These are phyloP conservation scores for Glaucidium brasilianum DNA, from an alignment of 2,113 vertebrate species.

Conservation along the genomic window DNA sequence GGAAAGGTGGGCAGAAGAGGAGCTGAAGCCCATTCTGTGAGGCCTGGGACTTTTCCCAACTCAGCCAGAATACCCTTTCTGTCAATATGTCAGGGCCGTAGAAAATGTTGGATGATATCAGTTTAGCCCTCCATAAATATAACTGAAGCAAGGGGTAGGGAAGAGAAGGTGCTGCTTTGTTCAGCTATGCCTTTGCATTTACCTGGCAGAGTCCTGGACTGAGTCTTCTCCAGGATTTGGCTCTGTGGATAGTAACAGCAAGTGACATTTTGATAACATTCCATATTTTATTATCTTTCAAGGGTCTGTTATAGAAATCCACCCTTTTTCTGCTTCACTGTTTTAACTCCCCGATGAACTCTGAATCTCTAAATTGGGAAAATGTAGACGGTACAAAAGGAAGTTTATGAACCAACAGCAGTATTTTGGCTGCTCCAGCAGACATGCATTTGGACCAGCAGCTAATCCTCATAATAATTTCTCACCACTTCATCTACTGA, in stretches of 20 bases:
- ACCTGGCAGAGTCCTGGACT: neutral
- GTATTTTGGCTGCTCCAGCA: neutral
- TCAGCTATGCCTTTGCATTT: neutral
- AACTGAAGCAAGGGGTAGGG: neutral
- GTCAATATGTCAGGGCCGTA: neutral
- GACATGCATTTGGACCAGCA: neutral
- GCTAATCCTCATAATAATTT: slow-evolving; percentile 37
- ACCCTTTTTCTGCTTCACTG: neutral
- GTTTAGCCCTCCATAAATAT: neutral
- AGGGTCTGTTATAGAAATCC: neutral
- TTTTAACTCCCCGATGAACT: neutral
- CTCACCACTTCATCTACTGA: slow-evolving; percentile 1
- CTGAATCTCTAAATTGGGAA: neutral
- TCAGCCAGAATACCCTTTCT: neutral
- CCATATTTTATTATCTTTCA: neutral
- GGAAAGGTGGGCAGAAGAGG: neutral
- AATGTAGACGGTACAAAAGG: neutral
- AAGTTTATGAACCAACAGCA: neutral
- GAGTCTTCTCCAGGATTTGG: neutral
- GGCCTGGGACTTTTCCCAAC: neutral
- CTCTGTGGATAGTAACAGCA: neutral
- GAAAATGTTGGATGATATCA: neutral
- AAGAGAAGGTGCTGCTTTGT: neutral
- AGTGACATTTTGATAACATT: neutral
- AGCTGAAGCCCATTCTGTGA: neutral